Conservation (phyloP, 2,888 invertebrate species). For the Conops quadrifasciatus region DNA sequence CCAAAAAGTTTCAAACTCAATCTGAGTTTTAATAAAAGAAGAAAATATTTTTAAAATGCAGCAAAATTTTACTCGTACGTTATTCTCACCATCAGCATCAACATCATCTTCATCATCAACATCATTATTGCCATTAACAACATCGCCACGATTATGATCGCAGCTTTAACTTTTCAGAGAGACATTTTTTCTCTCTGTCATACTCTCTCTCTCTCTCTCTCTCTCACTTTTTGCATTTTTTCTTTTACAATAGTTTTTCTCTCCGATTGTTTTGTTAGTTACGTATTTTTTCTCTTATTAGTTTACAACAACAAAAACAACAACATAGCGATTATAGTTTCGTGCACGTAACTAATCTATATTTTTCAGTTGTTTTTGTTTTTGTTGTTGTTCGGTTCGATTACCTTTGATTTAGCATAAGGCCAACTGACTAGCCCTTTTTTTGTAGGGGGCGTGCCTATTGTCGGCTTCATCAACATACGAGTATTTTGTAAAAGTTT, state of each 20-base stretch:
- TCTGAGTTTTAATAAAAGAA: too few relatives aligned
- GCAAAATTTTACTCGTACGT: too few relatives aligned
- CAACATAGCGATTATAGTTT: not conserved
- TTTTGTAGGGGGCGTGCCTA: not conserved
- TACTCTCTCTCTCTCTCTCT: conserved; percentile 41
- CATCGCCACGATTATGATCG: conserved; percentile 16
- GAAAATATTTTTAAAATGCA: too few relatives aligned
- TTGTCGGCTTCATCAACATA: too few relatives aligned
- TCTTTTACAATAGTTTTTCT: conserved; percentile 17
- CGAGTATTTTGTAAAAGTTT: too few relatives aligned
- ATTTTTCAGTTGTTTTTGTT: not conserved
- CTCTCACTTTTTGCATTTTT: conserved; percentile 22
- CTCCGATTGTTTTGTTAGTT: not conserved
- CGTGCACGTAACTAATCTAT: conserved; percentile 17
- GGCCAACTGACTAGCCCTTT: not conserved
- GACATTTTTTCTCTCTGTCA: conserved; percentile 42
- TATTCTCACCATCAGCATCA: not conserved
- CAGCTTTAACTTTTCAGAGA: conserved; percentile 34
- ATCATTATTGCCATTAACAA: not conserved
- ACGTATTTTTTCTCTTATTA: conserved; percentile 42
- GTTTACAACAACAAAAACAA: conserved; percentile 29
- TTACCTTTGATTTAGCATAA: conserved; percentile 19
- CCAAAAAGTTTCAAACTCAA: too few relatives aligned
- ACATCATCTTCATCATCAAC: conserved; percentile 9
- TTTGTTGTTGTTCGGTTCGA: not conserved